Evolutionary conservation across 2,113 vertebrate species (phyloP), one percentile per base, ranked within the genome.

Genomic region (Sinocyclocheilus grahami): DNA sequence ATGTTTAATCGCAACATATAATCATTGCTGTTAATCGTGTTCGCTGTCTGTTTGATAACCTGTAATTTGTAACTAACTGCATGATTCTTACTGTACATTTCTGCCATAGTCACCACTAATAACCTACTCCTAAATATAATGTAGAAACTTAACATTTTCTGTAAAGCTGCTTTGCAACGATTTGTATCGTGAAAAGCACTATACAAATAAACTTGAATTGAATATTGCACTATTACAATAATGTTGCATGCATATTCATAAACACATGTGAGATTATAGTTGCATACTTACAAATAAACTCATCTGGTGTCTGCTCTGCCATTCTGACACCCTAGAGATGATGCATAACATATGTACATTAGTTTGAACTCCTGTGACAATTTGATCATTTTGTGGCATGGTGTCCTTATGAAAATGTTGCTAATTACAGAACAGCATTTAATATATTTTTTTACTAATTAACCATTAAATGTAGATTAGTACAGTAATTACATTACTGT

Each of bases 241-340:
- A 3, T 75, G 72, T 8, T 55, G 3, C 48, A 78, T 55, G 76
- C 24, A 83, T 48, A 84, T 27, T 62, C 16, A 39, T 51, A 85
- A 48, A 48, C 37, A 58, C 9, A 10, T 4, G 24, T 4, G 16
- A 78, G 24, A 69, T 13, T 48, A 14, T 53, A 69, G 65, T 1
- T 20, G 87, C 86, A 90, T 93, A 97, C 97, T 97, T 92, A 98
- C 97, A 98, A 93, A 98, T 94, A 91, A 96, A 96, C 92, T 97
- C 97, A 79, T 97, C 96, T 88, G 87, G 95, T 37, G 93, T 92
- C 90, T 95, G 94, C 89, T 95, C 96, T 83, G 96, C 94, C 97
- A 98, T 98, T 91, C 89, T 91, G 74, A 85, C 78, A 90, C 92
- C 90, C 95, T 96, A 3, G 90, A 91, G 91, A 89, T 53, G 24